Evolutionary conservation across 2,888 invertebrate genomes (phyloP).

Genomic region (Cheilosia soror): DNA sequence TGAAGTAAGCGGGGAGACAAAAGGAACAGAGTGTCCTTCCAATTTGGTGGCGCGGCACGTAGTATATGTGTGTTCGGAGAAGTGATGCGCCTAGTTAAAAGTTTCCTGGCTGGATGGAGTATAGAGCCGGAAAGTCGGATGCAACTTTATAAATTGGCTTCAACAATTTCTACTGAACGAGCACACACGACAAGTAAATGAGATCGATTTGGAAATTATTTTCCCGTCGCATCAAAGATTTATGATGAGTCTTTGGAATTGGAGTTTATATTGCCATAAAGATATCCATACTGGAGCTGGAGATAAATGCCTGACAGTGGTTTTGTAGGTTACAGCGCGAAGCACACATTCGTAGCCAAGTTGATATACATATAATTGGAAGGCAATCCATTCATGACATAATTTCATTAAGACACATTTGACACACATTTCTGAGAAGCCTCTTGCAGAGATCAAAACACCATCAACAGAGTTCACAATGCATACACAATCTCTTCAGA

Average conservation of each 20-base stretch:
- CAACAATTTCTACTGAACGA: constrained; percentile 38
- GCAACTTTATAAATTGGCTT: constrained; percentile 61
- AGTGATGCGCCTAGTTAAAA: constrained; percentile 65
- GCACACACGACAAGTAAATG: constrained; percentile 47
- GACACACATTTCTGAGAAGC: constrained; percentile 12
- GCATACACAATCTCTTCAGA: background rate
- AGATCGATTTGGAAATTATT: constrained; percentile 67
- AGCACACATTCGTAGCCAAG: background rate
- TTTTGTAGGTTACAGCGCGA: constrained; percentile 17
- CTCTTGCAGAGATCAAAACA: constrained; percentile 20
- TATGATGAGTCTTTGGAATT: constrained; percentile 24
- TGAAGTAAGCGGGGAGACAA: background rate
- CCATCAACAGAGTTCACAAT: background rate
- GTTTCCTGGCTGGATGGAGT: constrained; percentile 20
- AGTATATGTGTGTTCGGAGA: constrained; percentile 18
- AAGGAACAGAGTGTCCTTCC: constrained; percentile 36
- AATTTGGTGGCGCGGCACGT: constrained; percentile 55
- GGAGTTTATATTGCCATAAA: background rate
- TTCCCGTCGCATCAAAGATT: constrained; percentile 47
- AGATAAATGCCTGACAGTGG: background rate
- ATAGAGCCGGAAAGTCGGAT: constrained; percentile 36
- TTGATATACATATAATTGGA: background rate
- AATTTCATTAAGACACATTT: background rate
- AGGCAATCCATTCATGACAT: background rate
- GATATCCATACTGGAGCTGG: background rate